Base-by-base conservation (phyloP, 2,797 vertebrate genomes). In the Brachyalestes nurse region DNA sequence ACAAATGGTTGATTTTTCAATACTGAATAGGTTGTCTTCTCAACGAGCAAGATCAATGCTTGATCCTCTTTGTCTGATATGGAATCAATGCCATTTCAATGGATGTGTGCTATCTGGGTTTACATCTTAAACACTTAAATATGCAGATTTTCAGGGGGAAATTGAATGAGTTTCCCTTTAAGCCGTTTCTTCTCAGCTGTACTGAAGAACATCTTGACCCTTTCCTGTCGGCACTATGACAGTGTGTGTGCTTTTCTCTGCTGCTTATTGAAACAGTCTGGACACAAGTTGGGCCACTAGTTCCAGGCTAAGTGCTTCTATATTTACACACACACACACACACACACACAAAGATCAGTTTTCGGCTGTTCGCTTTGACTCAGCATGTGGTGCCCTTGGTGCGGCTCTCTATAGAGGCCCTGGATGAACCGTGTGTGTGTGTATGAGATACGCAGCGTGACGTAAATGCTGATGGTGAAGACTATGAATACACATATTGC, bases 381-480 rank as follows among this genome's bases (percentile, higher is more conserved):
- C 70, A 51, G 67, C 47, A 25, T 13, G 14, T 21, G 4, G 10
- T 51, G 66, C n/a, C 66, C 47, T 28, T 13, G 0, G 12, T 1
- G 13, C 1, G 13, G 45, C 67, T 49, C 51, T 47, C 62, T 65
- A 38, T 10, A 65, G 2, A 67, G 38, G 16, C 19, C 10, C 38
- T 49, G 47, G 13, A 47, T 47, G 42, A 47, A 34, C 58, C 14
- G 49, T 51, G 49, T 51, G 49, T 51, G 49, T 5, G 49, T 13
- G 49, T 62, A 14, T 34, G 25, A 38, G 19, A 66, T 40, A 42
- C 42, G 14, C 17, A 14, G 38, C n/a, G 38, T 66, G 64, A 66
- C 64, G 64, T 66, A 66, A 66, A 66, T 42, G 38, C 64, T 42
- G 64, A 66, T 66, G 64, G 34, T 45, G 64, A 42, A 66, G 64